Percentiles rank a stretch among this genome's conserved stretches.
Conservation (phyloP, 1,140 invertebrate genomes). For the Drosophila paulistorum region DNA sequence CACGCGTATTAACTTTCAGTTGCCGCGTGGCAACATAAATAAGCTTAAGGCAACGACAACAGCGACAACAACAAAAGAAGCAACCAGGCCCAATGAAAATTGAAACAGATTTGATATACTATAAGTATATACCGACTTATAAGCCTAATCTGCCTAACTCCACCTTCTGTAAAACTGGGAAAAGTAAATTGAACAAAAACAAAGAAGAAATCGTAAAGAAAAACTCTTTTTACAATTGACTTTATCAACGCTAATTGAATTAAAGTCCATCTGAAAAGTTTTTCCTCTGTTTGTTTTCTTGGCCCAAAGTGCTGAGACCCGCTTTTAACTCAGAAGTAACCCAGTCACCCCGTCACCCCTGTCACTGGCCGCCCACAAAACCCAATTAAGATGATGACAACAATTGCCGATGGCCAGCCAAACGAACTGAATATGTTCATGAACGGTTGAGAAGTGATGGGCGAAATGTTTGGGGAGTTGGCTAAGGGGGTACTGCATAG, state of each 20-base stretch:
- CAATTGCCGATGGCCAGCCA: slow-evolving; percentile 13
- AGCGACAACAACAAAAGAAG: slow-evolving; percentile 12
- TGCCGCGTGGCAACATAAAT: slow-evolving; percentile 61
- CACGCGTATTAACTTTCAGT: slow-evolving; percentile 77
- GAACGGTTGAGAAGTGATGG: background rate
- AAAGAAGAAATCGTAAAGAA: slow-evolving; percentile 26
- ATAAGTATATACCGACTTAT: slow-evolving; percentile 50
- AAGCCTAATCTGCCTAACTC: slow-evolving; percentile 41
- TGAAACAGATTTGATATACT: slow-evolving; percentile 60
- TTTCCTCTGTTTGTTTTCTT: slow-evolving; percentile 21
- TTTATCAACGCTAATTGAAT: slow-evolving; percentile 57
- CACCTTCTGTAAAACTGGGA: slow-evolving; percentile 13
- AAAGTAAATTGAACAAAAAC: slow-evolving; percentile 59
- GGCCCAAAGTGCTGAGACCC: slow-evolving; percentile 19
- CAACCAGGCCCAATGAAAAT: slow-evolving; percentile 53
- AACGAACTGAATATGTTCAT: slow-evolving; percentile 4
- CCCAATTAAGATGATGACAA: slow-evolving; percentile 18
- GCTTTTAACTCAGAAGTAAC: background rate
- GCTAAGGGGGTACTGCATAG: slow-evolving; percentile 7
- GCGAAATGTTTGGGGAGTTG: background rate
- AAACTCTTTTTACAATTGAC: slow-evolving; percentile 56
- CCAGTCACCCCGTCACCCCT: background rate
- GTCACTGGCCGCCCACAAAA: background rate
- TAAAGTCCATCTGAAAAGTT: slow-evolving; percentile 51
- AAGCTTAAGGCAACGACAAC: slow-evolving; percentile 53